A percentile compares a stretch with the other conserved stretches of the same genome.
These are phyloP conservation scores for Vombatus ursinus DNA, from an alignment of 2,113 vertebrate species.

Conservation along the genomic window DNA sequence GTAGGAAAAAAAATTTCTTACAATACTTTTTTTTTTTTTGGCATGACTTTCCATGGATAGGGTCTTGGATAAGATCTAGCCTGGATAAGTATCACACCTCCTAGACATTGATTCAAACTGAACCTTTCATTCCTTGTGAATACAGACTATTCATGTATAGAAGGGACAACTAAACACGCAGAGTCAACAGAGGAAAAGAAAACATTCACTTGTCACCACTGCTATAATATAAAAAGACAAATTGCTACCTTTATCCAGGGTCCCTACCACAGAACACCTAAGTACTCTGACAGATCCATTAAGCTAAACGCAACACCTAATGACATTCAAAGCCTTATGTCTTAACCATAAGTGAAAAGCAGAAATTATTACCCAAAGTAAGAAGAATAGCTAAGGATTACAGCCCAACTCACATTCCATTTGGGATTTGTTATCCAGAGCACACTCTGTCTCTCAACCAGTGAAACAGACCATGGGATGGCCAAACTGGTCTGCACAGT, in stretches of 20 bases:
- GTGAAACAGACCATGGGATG: background rate
- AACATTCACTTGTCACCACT: background rate
- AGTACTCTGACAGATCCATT: background rate
- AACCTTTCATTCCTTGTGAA: slow-evolving; percentile 5
- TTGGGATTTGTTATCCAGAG: slow-evolving; percentile 12
- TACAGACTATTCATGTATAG: background rate
- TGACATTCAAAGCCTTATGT: background rate
- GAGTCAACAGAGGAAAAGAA: slow-evolving; percentile 23
- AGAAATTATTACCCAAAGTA: background rate
- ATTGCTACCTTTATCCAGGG: background rate
- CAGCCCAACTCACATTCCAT: background rate
- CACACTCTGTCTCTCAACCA: background rate
- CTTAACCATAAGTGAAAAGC: slow-evolving; percentile 1
- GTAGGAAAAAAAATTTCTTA: background rate
- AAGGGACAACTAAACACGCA: background rate
- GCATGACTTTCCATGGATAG: background rate
- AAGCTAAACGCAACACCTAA: background rate
- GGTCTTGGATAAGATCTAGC: background rate
- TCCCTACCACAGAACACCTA: background rate
- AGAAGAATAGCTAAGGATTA: background rate
- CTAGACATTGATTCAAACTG: background rate
- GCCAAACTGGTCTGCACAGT: background rate
- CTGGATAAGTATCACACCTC: background rate
- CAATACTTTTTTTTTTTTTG: background rate
- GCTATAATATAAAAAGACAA: background rate